These are phyloP conservation scores for Matsumurasca onukii DNA, from an alignment of 1,140 invertebrate species.

Conservation along the genomic window DNA sequence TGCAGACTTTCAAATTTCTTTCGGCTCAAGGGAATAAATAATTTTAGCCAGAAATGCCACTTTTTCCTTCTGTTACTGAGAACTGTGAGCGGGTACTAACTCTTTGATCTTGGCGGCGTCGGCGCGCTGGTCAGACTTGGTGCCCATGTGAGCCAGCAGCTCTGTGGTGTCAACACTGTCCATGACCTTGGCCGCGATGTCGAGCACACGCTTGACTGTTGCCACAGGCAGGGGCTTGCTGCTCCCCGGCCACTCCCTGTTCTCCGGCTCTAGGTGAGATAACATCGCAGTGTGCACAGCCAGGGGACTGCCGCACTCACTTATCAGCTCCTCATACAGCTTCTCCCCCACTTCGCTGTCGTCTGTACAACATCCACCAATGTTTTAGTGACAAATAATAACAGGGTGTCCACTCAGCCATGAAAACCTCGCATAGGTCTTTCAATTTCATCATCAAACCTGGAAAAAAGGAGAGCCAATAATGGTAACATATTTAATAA, in stretches of 20 bases:
- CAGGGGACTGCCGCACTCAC: constrained; percentile 69
- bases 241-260: constrained; percentile 37
- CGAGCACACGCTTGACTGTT: constrained; percentile 50
- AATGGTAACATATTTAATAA: too few species aligned
- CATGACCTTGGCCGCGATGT: constrained; percentile 65
- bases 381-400: constrained; percentile 23
- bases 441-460: too few species aligned
- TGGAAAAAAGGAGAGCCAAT: too few species aligned
- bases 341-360: constrained; percentile 60
- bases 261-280: constrained; percentile 65
- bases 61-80: too few species aligned
- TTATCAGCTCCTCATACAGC: constrained; percentile 73
- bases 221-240: constrained; percentile 43
- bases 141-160: constrained; percentile 72
- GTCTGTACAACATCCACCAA: too few species aligned
- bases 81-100: too few species aligned
- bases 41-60: too few species aligned
- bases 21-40: too few species aligned
- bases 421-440: not conserved
- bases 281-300: constrained; percentile 75
- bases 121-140: constrained; percentile 72
- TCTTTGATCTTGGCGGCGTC: constrained; percentile 79
- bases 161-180: constrained; percentile 68
- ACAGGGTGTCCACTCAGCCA: not conserved
- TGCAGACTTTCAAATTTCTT: too few species aligned